phyloP scores from a whole-genome alignment of 1,140 invertebrate species.

The Oreohelix idahoensis region DNA sequence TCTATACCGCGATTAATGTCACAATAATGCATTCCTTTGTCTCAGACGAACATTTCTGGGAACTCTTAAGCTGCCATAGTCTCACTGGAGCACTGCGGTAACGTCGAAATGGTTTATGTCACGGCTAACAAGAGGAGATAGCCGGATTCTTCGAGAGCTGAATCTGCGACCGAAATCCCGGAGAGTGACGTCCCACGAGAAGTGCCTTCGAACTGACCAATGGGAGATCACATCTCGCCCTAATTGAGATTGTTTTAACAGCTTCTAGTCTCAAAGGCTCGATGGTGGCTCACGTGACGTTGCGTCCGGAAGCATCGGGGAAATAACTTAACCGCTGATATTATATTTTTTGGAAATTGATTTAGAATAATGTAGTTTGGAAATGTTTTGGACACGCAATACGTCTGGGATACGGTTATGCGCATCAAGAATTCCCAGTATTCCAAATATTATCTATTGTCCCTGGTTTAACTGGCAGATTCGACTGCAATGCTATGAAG shows the following conservation, averaged over 20 bases:
- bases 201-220: conserved; percentile 16
- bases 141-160: conserved; percentile 16
- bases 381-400: conserved; percentile 10
- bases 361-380: conserved; percentile 2
- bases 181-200: conserved; percentile 19
- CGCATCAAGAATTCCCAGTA: background rate
- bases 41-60: background rate
- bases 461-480: too few species aligned
- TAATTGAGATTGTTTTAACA: conserved; percentile 32
- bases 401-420: background rate
- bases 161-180: conserved; percentile 32
- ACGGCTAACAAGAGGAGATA: conserved; percentile 20
- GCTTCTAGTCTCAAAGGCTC: conserved; percentile 18
- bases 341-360: conserved; percentile 6
- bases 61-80: background rate
- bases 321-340: background rate
- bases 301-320: background rate
- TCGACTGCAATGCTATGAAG: too few species aligned
- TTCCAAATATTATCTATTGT: background rate
- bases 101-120: conserved; percentile 28
- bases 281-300: conserved; percentile 11
- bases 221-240: conserved; percentile 23
- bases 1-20: background rate
- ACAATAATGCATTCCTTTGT: background rate
- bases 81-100: background rate